Percentiles rank a stretch among this genome's conserved stretches.
These are phyloP conservation scores for Dichetophora obliterata DNA, from an alignment of 2,888 invertebrate species.

Conservation along the genomic window DNA sequence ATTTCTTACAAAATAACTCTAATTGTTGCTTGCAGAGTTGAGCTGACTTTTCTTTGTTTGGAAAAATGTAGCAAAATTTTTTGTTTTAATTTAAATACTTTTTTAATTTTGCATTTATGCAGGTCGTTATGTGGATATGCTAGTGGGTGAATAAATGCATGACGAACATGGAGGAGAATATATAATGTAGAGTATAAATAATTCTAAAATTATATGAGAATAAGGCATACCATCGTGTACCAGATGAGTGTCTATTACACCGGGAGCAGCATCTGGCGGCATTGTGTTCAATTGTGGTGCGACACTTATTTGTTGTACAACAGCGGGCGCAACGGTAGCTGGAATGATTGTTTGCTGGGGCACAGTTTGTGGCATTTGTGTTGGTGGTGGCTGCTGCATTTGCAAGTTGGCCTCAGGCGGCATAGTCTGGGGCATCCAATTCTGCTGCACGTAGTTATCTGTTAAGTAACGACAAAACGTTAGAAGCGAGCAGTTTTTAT, in stretches of 20 bases:
- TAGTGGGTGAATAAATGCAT: conserved; percentile 32
- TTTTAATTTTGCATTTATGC: conserved; percentile 22
- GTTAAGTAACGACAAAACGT: not conserved
- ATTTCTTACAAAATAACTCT: conserved; percentile 16
- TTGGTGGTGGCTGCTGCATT: conserved; percentile 49
- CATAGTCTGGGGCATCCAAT: conserved; percentile 54
- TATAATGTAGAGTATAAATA: conserved; percentile 32
- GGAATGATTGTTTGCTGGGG: conserved; percentile 40
- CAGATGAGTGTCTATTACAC: conserved; percentile 50
- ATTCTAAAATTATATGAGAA: not conserved
- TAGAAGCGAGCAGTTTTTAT: not conserved
- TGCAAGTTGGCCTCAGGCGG: conserved; percentile 19
- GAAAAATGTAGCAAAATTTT: conserved; percentile 29
- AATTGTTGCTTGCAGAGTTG: conserved; percentile 34
- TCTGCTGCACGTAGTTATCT: conserved; percentile 59
- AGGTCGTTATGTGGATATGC: conserved; percentile 35
- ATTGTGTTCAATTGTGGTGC: conserved; percentile 13
- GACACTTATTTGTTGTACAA: conserved; percentile 24
- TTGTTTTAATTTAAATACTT: conserved; percentile 25
- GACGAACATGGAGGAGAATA: conserved; percentile 34
- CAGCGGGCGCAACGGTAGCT: conserved; percentile 26
- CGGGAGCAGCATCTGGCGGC: conserved; percentile 46
- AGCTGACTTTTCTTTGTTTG: conserved; percentile 34
- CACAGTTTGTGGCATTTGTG: conserved; percentile 44
- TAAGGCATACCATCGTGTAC: conserved; percentile 66